Conservation (phyloP, 2,888 invertebrate genomes). For the Raillietiella orientalis region DNA sequence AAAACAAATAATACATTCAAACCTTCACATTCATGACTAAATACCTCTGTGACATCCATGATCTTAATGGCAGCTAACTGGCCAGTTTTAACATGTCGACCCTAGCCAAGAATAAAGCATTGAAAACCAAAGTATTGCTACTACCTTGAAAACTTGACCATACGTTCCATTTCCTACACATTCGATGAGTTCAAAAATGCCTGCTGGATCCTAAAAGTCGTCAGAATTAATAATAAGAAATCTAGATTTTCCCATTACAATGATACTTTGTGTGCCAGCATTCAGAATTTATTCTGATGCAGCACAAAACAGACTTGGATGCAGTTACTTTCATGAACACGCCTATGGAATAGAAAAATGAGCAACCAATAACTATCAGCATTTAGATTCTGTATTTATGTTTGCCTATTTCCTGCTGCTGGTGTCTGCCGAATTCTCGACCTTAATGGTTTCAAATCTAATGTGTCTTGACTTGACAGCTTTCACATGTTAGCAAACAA, state of each 20-base stretch:
- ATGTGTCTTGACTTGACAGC: too few species aligned
- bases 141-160: constrained; percentile 98
- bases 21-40: constrained; percentile 5
- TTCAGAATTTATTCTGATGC: too few species aligned
- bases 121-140: neutral
- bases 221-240: constrained; percentile 7
- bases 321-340: too few species aligned
- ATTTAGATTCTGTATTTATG: too few species aligned
- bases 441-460: too few species aligned
- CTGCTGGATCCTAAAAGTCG: constrained; percentile 77
- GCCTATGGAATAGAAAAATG: constrained; percentile 7
- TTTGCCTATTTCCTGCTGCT: too few species aligned
- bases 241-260: too few species aligned
- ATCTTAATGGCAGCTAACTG: constrained; percentile 99
- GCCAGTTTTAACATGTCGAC: constrained; percentile 96
- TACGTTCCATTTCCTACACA: constrained; percentile 99
- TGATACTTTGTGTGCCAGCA: too few species aligned
- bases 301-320: too few species aligned
- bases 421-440: too few species aligned
- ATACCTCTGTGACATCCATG: constrained; percentile 89
- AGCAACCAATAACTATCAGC: neutral
- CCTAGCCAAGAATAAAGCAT: constrained; percentile 22
- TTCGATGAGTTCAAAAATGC: constrained; percentile 98
- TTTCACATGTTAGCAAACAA: too few species aligned
- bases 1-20: constrained; percentile 1